Percentiles rank a stretch among this genome's conserved stretches.
Conservation (phyloP, 1,140 invertebrate genomes). For the Vanessa atalanta region DNA sequence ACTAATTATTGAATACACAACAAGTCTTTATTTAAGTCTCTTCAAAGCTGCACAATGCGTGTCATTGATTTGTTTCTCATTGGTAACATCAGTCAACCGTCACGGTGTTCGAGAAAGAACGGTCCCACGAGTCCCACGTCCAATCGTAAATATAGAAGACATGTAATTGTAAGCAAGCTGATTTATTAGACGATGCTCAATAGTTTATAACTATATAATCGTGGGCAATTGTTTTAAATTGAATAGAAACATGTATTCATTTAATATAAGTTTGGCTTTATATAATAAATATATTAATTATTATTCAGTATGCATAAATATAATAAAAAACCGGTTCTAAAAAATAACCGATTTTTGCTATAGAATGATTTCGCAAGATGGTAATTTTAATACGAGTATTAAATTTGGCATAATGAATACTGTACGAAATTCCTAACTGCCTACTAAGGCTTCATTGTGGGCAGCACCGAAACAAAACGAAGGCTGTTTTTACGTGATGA, state of each 20-base stretch:
- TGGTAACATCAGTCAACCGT: conserved; percentile 74
- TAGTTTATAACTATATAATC: conserved; percentile 7
- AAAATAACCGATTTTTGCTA: not conserved
- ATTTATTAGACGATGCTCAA: conserved; percentile 18
- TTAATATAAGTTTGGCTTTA: not conserved
- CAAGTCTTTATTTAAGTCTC: conserved; percentile 9
- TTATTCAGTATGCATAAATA: not conserved
- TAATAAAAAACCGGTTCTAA: not conserved
- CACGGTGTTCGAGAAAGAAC: conserved; percentile 39
- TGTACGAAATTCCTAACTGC: conserved; percentile 44
- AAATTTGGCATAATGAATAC: conserved; percentile 48
- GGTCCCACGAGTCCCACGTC: conserved; percentile 71
- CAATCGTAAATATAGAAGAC: conserved; percentile 42
- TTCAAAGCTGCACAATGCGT: conserved; percentile 33
- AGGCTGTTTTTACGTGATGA: conserved; percentile 59
- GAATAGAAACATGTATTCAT: not conserved
- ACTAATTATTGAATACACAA: conserved; percentile 23
- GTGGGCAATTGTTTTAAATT: not conserved
- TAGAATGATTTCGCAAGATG: conserved; percentile 31
- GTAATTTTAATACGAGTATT: conserved; percentile 36
- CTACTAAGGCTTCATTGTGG: conserved; percentile 47
- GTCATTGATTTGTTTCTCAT: conserved; percentile 66
- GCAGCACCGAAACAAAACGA: conserved; percentile 43
- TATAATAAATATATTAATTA: not conserved
- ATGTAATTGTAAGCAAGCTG: conserved; percentile 22